These are phyloP conservation scores for Drosophila picticornis DNA, from an alignment of 2,888 invertebrate genomes.

Conservation along the genomic window DNA sequence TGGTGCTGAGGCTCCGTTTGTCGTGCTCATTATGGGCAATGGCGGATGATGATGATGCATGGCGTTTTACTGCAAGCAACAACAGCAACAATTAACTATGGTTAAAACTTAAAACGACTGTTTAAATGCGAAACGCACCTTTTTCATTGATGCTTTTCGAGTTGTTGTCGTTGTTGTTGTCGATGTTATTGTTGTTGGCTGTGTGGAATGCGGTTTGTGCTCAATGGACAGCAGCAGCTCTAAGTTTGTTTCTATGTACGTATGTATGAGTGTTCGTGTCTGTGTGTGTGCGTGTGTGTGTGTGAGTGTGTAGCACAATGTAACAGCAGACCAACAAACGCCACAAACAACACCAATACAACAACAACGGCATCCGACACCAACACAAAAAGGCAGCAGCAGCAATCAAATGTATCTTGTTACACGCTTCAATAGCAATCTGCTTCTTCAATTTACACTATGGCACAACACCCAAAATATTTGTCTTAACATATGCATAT, in stretches of 20 bases:
- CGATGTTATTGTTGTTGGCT: constrained; percentile 5
- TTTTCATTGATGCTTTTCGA: constrained; percentile 67
- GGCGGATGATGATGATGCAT: constrained; percentile 83
- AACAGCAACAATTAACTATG: constrained; percentile 8
- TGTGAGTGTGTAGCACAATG: constrained; percentile 51
- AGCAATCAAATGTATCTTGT: constrained; percentile 46
- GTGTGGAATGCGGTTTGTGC: constrained; percentile 69
- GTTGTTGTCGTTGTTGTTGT: constrained; percentile 12
- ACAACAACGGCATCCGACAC: constrained; percentile 23
- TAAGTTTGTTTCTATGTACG: constrained; percentile 33
- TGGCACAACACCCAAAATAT: background rate
- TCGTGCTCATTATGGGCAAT: constrained; percentile 59
- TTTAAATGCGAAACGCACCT: constrained; percentile 55
- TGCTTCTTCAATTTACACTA: background rate
- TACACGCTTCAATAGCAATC: constrained; percentile 9
- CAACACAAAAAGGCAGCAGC: constrained; percentile 18
- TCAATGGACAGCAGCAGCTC: constrained; percentile 51
- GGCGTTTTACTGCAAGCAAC: constrained; percentile 42
- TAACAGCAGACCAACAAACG: constrained; percentile 20
- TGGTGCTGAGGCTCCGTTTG: constrained; percentile 26
- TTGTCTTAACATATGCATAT: constrained; percentile 1
- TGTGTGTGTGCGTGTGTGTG: constrained; percentile 19
- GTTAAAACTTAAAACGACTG: constrained; percentile 26
- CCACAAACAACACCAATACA: constrained; percentile 31
- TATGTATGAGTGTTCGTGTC: constrained; percentile 1